Base-by-base conservation (phyloP, 1,140 invertebrate genomes). In the Leptopilina clavipes region DNA sequence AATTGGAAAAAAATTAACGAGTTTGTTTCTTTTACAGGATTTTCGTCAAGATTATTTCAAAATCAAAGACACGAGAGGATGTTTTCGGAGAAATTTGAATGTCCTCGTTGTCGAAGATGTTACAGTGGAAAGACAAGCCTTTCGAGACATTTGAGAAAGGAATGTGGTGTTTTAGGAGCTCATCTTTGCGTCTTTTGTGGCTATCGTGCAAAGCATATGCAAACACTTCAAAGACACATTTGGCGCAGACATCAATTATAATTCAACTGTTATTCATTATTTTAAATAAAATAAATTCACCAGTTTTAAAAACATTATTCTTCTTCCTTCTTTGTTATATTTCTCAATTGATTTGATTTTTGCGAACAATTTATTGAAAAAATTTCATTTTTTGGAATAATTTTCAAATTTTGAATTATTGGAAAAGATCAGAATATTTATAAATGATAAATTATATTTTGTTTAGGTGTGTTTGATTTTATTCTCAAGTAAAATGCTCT, bases 181-280 rank as follows among this genome's bases (percentile, higher is more conserved):
- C 79, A 80, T 45, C 54, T 40, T 54, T 82, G 81, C 48, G 17
- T 44, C 17, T 12, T 14, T 19, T 82, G 79, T 74, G 54, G 77
- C n/a, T 82, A 80, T 52, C 70, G 81, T 6, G 81, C 73, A 31
- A 82, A 82, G 75, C 81, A 82, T 17, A 70, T 37, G 18, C 81
- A 82, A 31, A 18, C 81, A 2, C 31, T 82, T 12, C 72, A 76
- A 17, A 76, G 78, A 9, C 81, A 82, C 45, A 56, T 80, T n/a
- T 71, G 11, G 31, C 76, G 78, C 14, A 76, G 72, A 0, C 81
- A 82, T 19, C 17, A 59, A 65, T 37, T 31, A 31, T 65, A 19
- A 65, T 65, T n/a, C 2, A 52, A 11, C 14, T 65, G 12, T 31
- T 22, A 12, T 65, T n/a, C 19, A 65, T 22, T 65, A 65, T 65